phyloP scores from a whole-genome alignment of 2,797 vertebrate species.

The Chrosomus eos region DNA sequence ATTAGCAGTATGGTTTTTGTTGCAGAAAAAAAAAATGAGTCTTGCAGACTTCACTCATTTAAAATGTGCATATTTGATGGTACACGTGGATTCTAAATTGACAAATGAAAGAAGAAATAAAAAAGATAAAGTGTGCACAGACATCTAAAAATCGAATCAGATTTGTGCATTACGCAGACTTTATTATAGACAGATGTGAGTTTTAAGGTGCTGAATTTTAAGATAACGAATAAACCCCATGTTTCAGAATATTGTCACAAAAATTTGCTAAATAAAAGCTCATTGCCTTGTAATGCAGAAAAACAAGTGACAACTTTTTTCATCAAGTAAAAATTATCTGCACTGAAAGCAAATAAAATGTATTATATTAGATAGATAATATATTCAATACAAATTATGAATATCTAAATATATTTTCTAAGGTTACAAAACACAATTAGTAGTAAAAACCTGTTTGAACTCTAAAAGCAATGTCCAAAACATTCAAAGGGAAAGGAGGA shows the following conservation, averaged over 20 bases:
- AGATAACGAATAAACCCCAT: not conserved
- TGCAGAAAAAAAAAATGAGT: not conserved
- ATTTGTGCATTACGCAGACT: not conserved
- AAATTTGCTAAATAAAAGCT: not conserved
- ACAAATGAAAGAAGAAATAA: not conserved
- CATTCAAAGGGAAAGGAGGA: not conserved
- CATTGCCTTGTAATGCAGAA: not conserved
- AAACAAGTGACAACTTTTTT: not conserved
- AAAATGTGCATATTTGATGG: not conserved
- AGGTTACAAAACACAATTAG: not conserved
- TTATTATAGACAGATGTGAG: constrained; percentile 31
- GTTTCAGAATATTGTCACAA: not conserved
- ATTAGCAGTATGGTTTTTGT: not conserved
- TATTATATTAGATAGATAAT: too few relatives aligned
- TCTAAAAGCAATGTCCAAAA: not conserved
- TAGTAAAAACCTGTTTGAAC: not conserved
- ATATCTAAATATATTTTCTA: not conserved
- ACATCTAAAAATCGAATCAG: not conserved
- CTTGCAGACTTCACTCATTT: not conserved
- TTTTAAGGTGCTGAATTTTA: not conserved
- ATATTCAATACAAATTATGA: not conserved
- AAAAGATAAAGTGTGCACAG: not conserved
- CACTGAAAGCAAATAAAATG: not conserved
- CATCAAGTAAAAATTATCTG: not conserved
- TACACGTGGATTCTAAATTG: not conserved